phyloP scores from a whole-genome alignment of 2,113 vertebrate species.

The Nibea albiflora region DNA sequence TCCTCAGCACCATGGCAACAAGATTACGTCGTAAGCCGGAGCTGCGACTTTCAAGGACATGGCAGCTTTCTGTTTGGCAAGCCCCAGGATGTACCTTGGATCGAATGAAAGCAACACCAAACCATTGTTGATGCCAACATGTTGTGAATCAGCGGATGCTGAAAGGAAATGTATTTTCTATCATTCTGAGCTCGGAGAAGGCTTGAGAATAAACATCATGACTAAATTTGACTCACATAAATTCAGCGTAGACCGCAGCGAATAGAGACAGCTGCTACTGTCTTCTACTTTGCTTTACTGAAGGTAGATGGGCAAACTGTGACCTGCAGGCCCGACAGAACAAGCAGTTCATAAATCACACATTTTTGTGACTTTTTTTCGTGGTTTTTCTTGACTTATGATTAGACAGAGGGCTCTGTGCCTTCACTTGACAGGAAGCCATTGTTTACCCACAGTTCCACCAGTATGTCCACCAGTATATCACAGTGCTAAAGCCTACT shows the following conservation, averaged over 20 bases:
- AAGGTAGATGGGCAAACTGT: not conserved
- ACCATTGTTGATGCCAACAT: conserved; percentile 10
- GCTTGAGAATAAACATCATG: not conserved
- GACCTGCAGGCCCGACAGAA: not conserved
- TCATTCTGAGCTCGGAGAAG: not conserved
- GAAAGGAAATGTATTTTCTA: not conserved
- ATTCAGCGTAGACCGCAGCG: not conserved
- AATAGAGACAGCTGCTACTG: not conserved
- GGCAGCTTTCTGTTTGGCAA: conserved; percentile 20
- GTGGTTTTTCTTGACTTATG: not conserved
- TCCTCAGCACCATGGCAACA: conserved; percentile 45
- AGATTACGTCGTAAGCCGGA: conserved; percentile 37
- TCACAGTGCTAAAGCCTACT: not conserved
- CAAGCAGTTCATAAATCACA: not conserved
- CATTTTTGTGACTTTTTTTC: not conserved
- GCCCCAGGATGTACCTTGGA: conserved; percentile 14
- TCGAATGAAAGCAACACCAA: conserved; percentile 30
- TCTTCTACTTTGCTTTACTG: not conserved
- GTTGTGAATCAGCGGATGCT: not conserved
- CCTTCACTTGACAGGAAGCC: not conserved
- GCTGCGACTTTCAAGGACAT: conserved; percentile 53
- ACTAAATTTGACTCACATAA: not conserved
- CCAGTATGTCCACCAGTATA: not conserved
- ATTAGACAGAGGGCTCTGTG: not conserved
- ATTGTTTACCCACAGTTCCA: not conserved